Percentiles rank a stretch among this genome's conserved stretches.
Evolutionary conservation across 2,113 vertebrate genomes (phyloP).

Genomic region (Tachycineta bicolor): DNA sequence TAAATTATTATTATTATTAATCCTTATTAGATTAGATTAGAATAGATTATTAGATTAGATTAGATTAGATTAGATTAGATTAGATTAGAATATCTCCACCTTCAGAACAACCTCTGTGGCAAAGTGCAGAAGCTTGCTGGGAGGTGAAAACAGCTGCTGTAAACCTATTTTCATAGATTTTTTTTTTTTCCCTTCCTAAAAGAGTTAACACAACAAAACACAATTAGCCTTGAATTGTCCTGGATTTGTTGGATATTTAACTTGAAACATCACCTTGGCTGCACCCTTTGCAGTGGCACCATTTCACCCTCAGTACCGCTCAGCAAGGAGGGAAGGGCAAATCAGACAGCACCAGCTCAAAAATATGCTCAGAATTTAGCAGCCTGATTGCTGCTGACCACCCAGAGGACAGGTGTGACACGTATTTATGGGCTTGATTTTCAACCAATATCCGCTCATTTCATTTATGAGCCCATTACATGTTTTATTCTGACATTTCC

Average conservation of each 20-base stretch:
- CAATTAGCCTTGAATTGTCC: background rate
- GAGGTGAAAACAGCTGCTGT: background rate
- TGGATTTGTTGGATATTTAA: background rate
- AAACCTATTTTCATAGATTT: background rate
- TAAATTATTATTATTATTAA: constrained; percentile 9
- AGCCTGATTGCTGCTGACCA: constrained; percentile 17
- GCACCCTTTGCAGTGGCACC: background rate
- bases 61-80: too few relatives aligned
- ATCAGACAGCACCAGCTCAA: background rate
- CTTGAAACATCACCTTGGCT: background rate
- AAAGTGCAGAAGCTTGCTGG: background rate
- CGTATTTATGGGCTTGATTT: constrained; percentile 25
- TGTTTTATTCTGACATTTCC: constrained; percentile 42
- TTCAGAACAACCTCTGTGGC: background rate
- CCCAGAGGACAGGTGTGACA: constrained; percentile 37
- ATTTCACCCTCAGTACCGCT: rapidly evolving
- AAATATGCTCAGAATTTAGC: background rate
- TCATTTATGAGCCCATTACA: background rate
- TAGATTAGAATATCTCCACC: background rate
- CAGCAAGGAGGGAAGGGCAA: background rate
- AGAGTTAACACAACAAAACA: background rate
- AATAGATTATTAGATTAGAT: too few relatives aligned
- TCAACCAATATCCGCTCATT: background rate
- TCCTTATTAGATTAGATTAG: too few relatives aligned
- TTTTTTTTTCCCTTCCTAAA: background rate